A percentile compares a stretch with the other conserved stretches of the same genome.
Conservation (phyloP, 2,888 invertebrate species). For the Cheilosia urbana region DNA sequence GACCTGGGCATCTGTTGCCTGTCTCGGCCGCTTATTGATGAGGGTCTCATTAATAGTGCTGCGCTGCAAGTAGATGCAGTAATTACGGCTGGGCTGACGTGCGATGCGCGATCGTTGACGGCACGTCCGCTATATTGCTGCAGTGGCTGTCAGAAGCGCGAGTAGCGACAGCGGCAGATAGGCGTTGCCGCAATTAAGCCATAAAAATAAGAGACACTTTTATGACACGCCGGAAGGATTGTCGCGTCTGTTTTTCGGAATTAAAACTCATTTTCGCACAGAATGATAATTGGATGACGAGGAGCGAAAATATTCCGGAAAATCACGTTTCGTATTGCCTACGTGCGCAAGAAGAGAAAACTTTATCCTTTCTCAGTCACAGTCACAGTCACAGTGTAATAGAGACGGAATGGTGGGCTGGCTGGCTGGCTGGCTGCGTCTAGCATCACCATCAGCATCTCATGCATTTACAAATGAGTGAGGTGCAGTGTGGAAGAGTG, state of each 20-base stretch:
- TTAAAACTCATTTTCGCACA: conserved; percentile 76
- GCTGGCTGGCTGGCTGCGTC: conserved; percentile 50
- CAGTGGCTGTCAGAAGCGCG: neutral
- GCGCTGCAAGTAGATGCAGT: conserved; percentile 56
- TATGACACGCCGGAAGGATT: conserved; percentile 75
- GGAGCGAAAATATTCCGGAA: conserved; percentile 75
- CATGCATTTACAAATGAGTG: conserved; percentile 71
- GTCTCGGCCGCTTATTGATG: conserved; percentile 69
- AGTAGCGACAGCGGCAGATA: conserved; percentile 24
- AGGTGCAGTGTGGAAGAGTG: conserved; percentile 54
- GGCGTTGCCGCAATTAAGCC: conserved; percentile 69
- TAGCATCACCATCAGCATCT: conserved; percentile 31
- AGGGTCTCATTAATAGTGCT: conserved; percentile 68
- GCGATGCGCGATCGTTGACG: conserved; percentile 58
- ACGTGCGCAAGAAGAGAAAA: conserved; percentile 73
- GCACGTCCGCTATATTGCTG: conserved; percentile 40
- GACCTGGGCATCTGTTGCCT: conserved; percentile 65
- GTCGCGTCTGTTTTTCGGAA: conserved; percentile 74
- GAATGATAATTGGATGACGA: conserved; percentile 76
- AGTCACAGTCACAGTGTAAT: conserved; percentile 65
- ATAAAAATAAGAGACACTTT: conserved; percentile 75
- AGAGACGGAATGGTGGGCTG: conserved; percentile 60
- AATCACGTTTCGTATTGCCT: conserved; percentile 76
- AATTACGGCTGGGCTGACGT: conserved; percentile 59
- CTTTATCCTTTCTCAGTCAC: conserved; percentile 70